A percentile compares a stretch with the other conserved stretches of the same genome.
Conservation (phyloP, 2,113 vertebrate species). For the Pavo muticus region DNA sequence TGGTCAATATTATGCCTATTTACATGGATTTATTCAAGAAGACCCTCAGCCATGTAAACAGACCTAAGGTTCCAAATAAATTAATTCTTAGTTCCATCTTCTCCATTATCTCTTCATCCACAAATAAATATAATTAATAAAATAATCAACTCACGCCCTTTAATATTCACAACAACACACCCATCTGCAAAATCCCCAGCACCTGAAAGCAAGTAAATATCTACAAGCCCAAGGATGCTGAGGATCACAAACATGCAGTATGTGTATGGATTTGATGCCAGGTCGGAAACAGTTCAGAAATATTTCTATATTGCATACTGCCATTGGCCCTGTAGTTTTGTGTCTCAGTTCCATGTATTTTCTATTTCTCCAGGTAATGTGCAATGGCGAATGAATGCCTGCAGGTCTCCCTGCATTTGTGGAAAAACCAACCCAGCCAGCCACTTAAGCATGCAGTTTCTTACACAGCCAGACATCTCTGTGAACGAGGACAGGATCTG, state of each 20-base stretch:
- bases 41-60: background rate
- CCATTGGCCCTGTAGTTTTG: background rate
- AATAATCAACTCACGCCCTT: background rate
- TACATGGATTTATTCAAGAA: background rate
- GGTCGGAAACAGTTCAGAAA: background rate
- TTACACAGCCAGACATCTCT: background rate
- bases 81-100: background rate
- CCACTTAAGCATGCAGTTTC: background rate
- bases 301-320: background rate
- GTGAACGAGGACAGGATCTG: background rate
- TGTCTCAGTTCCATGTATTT: background rate
- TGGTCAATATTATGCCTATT: background rate
- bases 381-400: background rate
- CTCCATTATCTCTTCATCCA: background rate
- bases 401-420: background rate
- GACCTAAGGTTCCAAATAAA: background rate
- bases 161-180: background rate
- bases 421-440: background rate
- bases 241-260: accelerated
- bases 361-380: background rate
- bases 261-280: accelerated
- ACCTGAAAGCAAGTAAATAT: background rate
- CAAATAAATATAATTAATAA: background rate
- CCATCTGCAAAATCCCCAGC: background rate
- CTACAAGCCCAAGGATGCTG: no score